These are phyloP conservation scores for Hypothenemus hampei DNA, from an alignment of 1,140 invertebrate genomes.

Conservation along the genomic window DNA sequence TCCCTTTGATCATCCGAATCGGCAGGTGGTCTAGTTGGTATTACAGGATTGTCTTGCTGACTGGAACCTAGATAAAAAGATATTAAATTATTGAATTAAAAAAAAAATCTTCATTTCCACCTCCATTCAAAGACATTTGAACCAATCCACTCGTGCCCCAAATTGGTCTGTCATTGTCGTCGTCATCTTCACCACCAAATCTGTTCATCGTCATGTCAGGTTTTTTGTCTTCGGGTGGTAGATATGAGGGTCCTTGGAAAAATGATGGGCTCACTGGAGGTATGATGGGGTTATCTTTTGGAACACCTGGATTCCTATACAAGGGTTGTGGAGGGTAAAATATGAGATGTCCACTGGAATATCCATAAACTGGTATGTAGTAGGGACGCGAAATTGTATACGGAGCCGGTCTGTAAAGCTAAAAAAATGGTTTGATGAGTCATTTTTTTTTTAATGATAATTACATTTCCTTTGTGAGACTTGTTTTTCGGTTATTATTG, in stretches of 20 bases:
- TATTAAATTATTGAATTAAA: no score
- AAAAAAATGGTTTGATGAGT: slow-evolving; percentile 1
- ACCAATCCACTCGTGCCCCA: slow-evolving; percentile 28
- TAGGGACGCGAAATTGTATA: slow-evolving; percentile 38
- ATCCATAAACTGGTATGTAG: slow-evolving; percentile 40
- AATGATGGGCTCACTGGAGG: slow-evolving; percentile 19
- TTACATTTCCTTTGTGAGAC: no score
- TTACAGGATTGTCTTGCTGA: not conserved
- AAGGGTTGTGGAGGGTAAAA: slow-evolving; percentile 41
- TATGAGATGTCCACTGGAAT: slow-evolving; percentile 32
- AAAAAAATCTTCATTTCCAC: slow-evolving; percentile 11
- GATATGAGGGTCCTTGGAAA: slow-evolving; percentile 20
- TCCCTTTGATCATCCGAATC: no score
- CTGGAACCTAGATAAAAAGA: not conserved
- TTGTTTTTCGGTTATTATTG: no score
- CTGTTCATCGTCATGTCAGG: not conserved
- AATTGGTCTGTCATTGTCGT: slow-evolving; percentile 32
- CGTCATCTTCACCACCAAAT: slow-evolving; percentile 21
- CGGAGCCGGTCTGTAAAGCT: slow-evolving; percentile 31
- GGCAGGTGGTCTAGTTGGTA: slow-evolving; percentile 30
- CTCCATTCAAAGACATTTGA: slow-evolving; percentile 14
- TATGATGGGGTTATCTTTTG: slow-evolving; percentile 32
- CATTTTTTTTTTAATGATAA: no score
- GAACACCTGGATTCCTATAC: slow-evolving; percentile 29
- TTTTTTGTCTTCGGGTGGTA: slow-evolving; percentile 25